Percentiles rank a stretch among this genome's conserved stretches.
Conservation (phyloP, 2,888 invertebrate genomes). For the Leucophora obtusa region DNA sequence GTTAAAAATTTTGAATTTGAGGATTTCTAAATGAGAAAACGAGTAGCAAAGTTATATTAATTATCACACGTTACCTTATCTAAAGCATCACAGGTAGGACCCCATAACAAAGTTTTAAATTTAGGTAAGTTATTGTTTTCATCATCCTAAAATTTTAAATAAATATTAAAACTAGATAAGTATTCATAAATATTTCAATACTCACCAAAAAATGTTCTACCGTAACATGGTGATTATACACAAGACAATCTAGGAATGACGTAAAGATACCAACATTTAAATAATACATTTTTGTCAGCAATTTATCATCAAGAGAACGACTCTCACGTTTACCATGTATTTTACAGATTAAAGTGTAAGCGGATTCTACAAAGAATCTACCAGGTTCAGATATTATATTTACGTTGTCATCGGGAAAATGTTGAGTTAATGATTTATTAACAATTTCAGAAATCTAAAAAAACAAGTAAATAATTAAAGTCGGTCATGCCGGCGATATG, state of each 20-base stretch:
- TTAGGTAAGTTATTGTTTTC: conserved; percentile 80
- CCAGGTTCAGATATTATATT: conserved; percentile 98
- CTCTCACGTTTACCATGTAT: conserved; percentile 88
- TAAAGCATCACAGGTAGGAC: conserved; percentile 96
- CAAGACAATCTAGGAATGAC: conserved; percentile 94
- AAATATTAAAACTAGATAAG: too few species aligned
- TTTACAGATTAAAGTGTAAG: conserved; percentile 93
- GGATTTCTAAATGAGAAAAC: too few species aligned
- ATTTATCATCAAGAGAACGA: conserved; percentile 69
- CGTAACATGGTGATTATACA: conserved; percentile 94
- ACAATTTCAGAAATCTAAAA: conserved; percentile 87
- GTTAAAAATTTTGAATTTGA: too few species aligned
- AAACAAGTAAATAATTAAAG: too few species aligned
- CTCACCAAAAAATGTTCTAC: conserved; percentile 80
- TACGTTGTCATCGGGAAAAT: conserved; percentile 86
- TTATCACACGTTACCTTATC: conserved; percentile 84
- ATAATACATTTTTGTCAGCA: conserved; percentile 90
- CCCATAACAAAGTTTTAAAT: conserved; percentile 85
- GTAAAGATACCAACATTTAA: conserved; percentile 99
- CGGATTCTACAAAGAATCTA: conserved; percentile 95
- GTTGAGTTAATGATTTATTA: conserved; percentile 87
- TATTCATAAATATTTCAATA: neutral
- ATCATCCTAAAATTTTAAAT: conserved; percentile 74
- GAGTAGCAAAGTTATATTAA: too few species aligned
- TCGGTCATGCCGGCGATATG: too few species aligned